Evolutionary conservation across 2,113 vertebrate genomes (phyloP).

Genomic region (Aspiorhynchus laticeps): DNA sequence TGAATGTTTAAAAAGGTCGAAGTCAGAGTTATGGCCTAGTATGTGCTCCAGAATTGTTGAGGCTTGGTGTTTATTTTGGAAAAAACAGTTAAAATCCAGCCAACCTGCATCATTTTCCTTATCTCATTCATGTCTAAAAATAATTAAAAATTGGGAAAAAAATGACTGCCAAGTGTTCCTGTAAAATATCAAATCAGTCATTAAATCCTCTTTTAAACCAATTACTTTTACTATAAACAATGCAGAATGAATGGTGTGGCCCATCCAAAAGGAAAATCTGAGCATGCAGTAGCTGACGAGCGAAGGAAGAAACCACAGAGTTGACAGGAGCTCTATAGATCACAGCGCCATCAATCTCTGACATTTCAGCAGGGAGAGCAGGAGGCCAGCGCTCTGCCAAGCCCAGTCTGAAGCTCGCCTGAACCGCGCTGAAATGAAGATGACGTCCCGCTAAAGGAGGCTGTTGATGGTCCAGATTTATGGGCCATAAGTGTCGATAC

Average conservation of each 20-base stretch:
- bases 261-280: constrained; percentile 20
- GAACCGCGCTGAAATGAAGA: constrained; percentile 26
- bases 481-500: constrained; percentile 22
- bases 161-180: neutral
- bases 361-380: constrained; percentile 49
- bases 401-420: constrained; percentile 9
- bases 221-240: neutral
- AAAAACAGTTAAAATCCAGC: too few species aligned
- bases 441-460: constrained; percentile 26
- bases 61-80: too few species aligned
- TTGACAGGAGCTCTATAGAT: constrained; percentile 22
- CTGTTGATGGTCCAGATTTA: constrained; percentile 36
- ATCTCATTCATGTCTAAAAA: too few species aligned
- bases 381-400: constrained; percentile 44
- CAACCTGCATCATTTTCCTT: too few species aligned
- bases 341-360: constrained; percentile 45
- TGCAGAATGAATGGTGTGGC: neutral
- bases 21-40: too few species aligned
- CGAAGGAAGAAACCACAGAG: constrained; percentile 7
- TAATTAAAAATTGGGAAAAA: neutral
- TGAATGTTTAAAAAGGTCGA: too few species aligned
- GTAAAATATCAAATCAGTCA: neutral
- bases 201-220: neutral
- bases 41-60: neutral
- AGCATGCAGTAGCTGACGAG: constrained; percentile 21